Conservation (phyloP, 2,797 vertebrate genomes). For the Sebastolobus altivelis region DNA sequence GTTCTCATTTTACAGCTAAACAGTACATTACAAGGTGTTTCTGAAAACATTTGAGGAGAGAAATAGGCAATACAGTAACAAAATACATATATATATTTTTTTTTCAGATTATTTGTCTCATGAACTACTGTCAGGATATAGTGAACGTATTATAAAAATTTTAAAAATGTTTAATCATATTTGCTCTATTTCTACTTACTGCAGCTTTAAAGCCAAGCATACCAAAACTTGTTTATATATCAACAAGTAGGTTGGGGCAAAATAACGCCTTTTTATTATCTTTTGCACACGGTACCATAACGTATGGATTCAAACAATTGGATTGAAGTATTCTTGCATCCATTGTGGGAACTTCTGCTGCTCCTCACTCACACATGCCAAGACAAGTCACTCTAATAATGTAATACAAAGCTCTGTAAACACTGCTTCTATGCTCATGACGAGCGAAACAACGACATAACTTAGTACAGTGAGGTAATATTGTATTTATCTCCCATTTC, state of each 20-base stretch:
- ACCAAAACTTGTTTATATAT: background rate
- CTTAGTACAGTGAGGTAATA: fast-evolving
- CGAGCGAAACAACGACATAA: background rate
- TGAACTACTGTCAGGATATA: too few species aligned
- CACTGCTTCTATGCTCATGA: background rate
- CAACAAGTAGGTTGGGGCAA: background rate
- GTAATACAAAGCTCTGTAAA: background rate
- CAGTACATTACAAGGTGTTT: too few species aligned
- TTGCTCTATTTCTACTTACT: too few species aligned
- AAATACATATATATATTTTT: too few species aligned
- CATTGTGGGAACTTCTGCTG: conserved; percentile 5
- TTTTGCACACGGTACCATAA: background rate
- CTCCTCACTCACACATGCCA: background rate
- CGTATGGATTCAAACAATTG: background rate
- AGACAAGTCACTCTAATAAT: background rate
- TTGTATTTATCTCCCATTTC: background rate
- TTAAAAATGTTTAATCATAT: too few species aligned
- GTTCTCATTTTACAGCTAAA: too few species aligned
- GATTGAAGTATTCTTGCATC: background rate
- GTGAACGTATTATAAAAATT: too few species aligned
- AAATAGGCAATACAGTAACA: too few species aligned
- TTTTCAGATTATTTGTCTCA: too few species aligned
- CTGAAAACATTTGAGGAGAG: too few species aligned
- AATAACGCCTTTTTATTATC: too few species aligned
- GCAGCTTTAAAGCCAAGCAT: background rate